phyloP scores from a whole-genome alignment of 2,797 vertebrate species.

The Spinus pinus region DNA sequence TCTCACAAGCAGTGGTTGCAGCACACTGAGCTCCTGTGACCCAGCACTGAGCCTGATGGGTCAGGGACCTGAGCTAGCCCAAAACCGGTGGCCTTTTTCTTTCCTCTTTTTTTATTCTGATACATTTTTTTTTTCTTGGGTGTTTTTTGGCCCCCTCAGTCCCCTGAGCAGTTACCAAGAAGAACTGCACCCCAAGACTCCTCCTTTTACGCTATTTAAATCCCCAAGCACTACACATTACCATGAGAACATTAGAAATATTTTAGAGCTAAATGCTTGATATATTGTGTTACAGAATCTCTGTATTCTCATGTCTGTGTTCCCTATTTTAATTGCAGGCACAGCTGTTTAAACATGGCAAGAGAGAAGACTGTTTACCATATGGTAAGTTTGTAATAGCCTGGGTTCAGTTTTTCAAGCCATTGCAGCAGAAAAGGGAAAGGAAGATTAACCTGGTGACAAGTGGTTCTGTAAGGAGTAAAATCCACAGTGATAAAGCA shows the following conservation, averaged over 20 bases:
- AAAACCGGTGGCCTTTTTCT: not conserved
- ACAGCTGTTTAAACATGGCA: constrained; percentile 95
- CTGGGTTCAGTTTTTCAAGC: not conserved
- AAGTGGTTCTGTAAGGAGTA: not conserved
- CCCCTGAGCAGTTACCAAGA: not conserved
- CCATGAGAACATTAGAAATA: not conserved
- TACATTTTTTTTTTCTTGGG: not conserved
- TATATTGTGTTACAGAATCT: not conserved
- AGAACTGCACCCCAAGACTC: not conserved
- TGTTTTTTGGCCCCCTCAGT: not conserved
- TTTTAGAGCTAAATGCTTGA: not conserved
- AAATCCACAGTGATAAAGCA: not conserved
- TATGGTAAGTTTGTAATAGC: constrained; percentile 81
- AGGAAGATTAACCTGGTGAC: not conserved
- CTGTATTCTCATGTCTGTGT: not conserved
- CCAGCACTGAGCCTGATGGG: not conserved
- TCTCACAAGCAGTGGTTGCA: not conserved
- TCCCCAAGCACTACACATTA: not conserved
- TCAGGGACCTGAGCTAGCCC: not conserved
- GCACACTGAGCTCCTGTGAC: not conserved
- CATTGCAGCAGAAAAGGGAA: not conserved
- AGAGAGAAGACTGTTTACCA: constrained; percentile 91
- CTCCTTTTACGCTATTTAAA: not conserved
- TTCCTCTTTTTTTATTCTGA: not conserved
- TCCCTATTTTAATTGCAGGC: constrained; percentile 77